Evolutionary conservation across 2,797 vertebrate genomes (phyloP), one percentile per base, ranked within the genome.

Genomic region (Anguilla anguilla): DNA sequence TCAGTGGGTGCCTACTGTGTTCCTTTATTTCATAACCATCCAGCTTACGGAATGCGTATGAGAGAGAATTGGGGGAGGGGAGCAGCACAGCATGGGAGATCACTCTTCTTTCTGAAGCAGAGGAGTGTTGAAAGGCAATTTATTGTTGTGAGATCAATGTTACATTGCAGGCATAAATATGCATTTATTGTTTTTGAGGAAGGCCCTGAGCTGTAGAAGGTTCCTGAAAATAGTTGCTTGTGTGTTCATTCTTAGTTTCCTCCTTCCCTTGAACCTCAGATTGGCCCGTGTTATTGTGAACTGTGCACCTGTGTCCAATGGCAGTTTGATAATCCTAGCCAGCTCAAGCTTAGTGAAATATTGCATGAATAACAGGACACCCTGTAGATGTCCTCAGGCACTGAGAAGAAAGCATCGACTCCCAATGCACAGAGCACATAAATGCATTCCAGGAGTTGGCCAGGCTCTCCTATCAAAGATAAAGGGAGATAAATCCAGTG

Each of bases 281-380:
- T 15, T 86, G 85, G 31, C 55, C 55, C 19, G 19, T 53, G 13
- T 13, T 43, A 79, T 55, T 77, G 25, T 86, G 53, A 5, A 72
- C 28, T 86, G 46, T 79, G 35, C 57, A 53, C 49, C 39, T 25
- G 17, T 57, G 57, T 59, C 55, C 72, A 79, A 25, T 79, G 39
- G 15, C 31, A 17, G 74, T 79, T 15, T 79, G 39, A 79, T 0
- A 79, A 57, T 43, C 53, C 2, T 28, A 64, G 22, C 35, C n/a
- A n/a, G 74, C 39, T 64, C 35, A 46, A 59, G 57, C 53, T 39
- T n/a, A 43, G 31, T 61, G 74, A 86, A 86, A 82, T 59, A 39
- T 59, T 82, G 74, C 55, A 86, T 81, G n/a, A 82, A 57, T 86
- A 61, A 64, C 35, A 53, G 19, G 6, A 19, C 6, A 51, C 74